phyloP scores from a whole-genome alignment of 2,113 vertebrate genomes.

The Anguilla japonica region DNA sequence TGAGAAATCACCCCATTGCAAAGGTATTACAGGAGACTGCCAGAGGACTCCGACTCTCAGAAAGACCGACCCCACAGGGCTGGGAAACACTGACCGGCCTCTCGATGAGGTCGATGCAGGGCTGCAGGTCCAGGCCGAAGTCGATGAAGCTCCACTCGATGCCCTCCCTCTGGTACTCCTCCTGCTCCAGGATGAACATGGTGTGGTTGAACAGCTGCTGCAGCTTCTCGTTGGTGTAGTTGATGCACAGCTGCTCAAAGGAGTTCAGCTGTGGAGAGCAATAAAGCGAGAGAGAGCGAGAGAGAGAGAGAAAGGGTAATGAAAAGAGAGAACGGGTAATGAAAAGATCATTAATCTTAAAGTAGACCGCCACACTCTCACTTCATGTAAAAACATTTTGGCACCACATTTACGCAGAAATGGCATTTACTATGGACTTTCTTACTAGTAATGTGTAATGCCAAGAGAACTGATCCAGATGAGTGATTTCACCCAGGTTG shows the following conservation, averaged over 20 bases:
- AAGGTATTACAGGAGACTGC: too few species aligned
- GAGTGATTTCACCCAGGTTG: neutral
- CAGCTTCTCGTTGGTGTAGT: slow-evolving; percentile 98
- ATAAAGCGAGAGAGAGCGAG: neutral
- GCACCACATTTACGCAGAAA: neutral
- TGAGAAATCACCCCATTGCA: too few species aligned
- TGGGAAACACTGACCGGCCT: slow-evolving; percentile 77
- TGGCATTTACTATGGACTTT: neutral
- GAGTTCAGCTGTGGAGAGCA: slow-evolving; percentile 84
- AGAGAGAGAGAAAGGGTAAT: neutral
- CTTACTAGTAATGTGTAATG: neutral
- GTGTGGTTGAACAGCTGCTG: slow-evolving; percentile 99
- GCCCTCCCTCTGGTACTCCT: slow-evolving; percentile 96
- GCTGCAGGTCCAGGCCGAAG: slow-evolving; percentile 94
- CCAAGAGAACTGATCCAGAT: neutral
- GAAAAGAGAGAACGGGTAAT: neutral
- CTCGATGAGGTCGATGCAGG: slow-evolving; percentile 95
- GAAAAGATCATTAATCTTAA: neutral
- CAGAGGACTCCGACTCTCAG: too few species aligned
- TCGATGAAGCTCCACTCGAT: slow-evolving; percentile 99
- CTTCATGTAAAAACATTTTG: neutral
- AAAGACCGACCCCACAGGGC: neutral
- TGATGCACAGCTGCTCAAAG: slow-evolving; percentile 98
- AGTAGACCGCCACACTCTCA: neutral
- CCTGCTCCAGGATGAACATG: slow-evolving; percentile 98